Percentiles rank a stretch among this genome's conserved stretches.
Conservation (phyloP, 23 tunicate genomes). For the Halocynthia roretzi region DNA sequence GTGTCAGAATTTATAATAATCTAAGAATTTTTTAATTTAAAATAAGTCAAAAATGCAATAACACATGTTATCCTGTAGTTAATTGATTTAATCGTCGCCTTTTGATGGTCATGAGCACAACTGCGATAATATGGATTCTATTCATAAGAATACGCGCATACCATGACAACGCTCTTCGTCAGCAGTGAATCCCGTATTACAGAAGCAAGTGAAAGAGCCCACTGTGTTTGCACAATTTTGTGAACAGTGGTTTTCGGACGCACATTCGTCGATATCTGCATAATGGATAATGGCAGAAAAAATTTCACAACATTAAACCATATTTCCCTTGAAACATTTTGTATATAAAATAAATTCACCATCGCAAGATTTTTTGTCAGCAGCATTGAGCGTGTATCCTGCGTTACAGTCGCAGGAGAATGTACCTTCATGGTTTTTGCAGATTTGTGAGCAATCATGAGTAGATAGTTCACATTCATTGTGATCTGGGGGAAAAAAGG, state of each 20-base stretch:
- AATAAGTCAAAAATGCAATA: too few species aligned
- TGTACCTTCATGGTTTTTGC: conserved; percentile 35
- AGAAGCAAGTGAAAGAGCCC: not conserved
- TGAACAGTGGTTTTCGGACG: too few species aligned
- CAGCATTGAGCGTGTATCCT: conserved; percentile 4
- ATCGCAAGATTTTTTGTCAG: conserved; percentile 10
- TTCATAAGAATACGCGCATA: not conserved
- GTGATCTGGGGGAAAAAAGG: conserved; percentile 10
- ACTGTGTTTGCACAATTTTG: too few species aligned
- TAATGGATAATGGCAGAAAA: too few species aligned
- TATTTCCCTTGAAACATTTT: too few species aligned
- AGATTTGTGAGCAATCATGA: conserved; percentile 32
- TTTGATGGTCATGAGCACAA: too few species aligned
- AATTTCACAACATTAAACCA: too few species aligned
- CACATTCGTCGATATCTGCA: too few species aligned
- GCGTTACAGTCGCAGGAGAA: conserved; percentile 27
- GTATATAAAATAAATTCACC: not conserved
- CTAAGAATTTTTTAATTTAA: too few species aligned
- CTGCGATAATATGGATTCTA: not conserved
- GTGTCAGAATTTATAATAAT: too few species aligned
- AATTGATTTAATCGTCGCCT: too few species aligned
- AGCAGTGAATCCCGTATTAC: not conserved
- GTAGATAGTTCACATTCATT: conserved; percentile 34
- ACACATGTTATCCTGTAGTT: too few species aligned
- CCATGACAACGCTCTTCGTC: not conserved